These are phyloP conservation scores for Bugulina stolonifera DNA, from an alignment of 2,888 invertebrate species.

Conservation along the genomic window DNA sequence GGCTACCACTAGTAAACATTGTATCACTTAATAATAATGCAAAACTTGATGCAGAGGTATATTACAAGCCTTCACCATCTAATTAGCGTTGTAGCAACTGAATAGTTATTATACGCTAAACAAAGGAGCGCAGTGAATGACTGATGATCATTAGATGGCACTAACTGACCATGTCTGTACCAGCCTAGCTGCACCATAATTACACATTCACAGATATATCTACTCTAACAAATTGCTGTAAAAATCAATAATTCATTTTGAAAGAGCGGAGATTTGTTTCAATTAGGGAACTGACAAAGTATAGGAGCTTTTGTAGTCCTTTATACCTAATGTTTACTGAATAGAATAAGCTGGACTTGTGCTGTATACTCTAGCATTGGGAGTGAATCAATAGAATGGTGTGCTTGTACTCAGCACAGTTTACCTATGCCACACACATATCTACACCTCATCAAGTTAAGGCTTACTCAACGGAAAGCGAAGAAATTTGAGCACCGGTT, in stretches of 20 bases:
- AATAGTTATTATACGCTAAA: background rate
- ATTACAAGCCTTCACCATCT: background rate
- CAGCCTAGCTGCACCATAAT: background rate
- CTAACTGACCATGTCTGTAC: background rate
- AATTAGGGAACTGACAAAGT: conserved; percentile 25
- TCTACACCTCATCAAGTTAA: no score
- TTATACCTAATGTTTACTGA: conserved; percentile 12
- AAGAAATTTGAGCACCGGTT: no score
- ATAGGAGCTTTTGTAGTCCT: conserved; percentile 19
- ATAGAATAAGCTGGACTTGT: background rate
- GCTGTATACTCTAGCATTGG: background rate
- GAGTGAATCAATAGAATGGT: conserved; percentile 15
- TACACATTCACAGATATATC: conserved; percentile 22
- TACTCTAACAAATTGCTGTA: conserved; percentile 17
- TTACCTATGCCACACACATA: background rate
- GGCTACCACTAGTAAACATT: no score
- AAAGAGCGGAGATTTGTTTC: conserved; percentile 25
- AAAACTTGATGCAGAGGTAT: no score
- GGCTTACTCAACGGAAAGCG: no score
- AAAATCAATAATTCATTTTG: conserved; percentile 26
- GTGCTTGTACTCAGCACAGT: background rate
- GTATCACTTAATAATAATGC: no score
- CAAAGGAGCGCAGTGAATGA: background rate
- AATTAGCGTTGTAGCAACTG: background rate
- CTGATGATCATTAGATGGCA: background rate